Conservation (phyloP, 2,888 invertebrate genomes). For the Drosophila gaucha region DNA sequence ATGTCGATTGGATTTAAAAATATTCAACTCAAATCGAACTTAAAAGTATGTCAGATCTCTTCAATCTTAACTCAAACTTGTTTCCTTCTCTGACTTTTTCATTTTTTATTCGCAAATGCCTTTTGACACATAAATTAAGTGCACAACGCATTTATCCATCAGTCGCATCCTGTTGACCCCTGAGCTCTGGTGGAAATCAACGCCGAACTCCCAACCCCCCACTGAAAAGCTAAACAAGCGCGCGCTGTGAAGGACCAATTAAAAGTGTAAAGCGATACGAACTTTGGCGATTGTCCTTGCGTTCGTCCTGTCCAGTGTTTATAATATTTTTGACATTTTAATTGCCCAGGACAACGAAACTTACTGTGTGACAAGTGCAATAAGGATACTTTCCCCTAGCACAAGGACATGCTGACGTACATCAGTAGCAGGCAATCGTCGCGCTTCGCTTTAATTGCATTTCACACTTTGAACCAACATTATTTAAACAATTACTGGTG, state of each 20-base stretch:
- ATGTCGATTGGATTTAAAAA: too few relatives aligned
- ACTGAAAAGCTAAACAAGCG: constrained; percentile 46
- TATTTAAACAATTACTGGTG: constrained; percentile 68
- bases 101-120: neutral
- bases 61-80: too few relatives aligned
- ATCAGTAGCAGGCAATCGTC: constrained; percentile 43
- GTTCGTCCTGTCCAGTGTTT: constrained; percentile 38
- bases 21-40: too few relatives aligned
- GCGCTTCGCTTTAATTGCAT: constrained; percentile 61
- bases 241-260: constrained; percentile 65
- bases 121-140: constrained; percentile 32
- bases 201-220: neutral
- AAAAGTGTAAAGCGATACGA: constrained; percentile 68
- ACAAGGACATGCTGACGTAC: constrained; percentile 54
- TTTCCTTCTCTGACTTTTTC: too few relatives aligned
- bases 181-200: constrained; percentile 9
- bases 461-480: constrained; percentile 48
- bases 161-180: constrained; percentile 31
- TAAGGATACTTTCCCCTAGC: constrained; percentile 25
- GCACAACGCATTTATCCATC: constrained; percentile 31
- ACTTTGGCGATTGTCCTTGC: constrained; percentile 22
- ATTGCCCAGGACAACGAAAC: constrained; percentile 55
- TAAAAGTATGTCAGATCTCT: too few relatives aligned
- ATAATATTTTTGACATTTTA: constrained; percentile 70
- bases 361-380: constrained; percentile 26